A percentile compares a stretch with the other conserved stretches of the same genome.
Conservation (phyloP, 2,113 vertebrate species). For the Thamnaconus septentrionalis region DNA sequence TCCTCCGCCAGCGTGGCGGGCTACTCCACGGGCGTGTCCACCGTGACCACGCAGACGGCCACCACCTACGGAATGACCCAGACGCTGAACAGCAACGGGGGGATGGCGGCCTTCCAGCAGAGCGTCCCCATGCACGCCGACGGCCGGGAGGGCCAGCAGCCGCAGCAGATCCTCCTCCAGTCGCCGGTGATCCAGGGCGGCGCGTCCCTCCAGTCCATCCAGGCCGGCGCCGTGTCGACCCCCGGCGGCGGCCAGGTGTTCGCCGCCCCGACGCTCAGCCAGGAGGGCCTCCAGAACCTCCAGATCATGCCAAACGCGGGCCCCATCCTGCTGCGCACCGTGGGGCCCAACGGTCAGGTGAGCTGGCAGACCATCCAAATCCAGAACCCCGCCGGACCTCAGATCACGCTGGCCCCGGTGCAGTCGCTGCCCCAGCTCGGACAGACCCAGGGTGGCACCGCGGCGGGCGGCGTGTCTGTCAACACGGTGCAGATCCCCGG, state of each 20-base stretch:
- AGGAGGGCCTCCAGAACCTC: conserved; percentile 92
- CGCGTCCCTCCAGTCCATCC: conserved; percentile 84
- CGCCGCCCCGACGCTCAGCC: conserved; percentile 87
- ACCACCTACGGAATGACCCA: conserved; percentile 69
- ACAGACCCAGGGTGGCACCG: conserved; percentile 80
- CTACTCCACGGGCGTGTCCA: conserved; percentile 72
- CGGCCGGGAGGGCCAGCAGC: conserved; percentile 74
- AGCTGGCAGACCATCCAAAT: conserved; percentile 98
- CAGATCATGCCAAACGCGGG: conserved; percentile 91
- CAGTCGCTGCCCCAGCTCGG: conserved; percentile 85
- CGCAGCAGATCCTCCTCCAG: conserved; percentile 79
- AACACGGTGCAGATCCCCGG: conserved; percentile 91
- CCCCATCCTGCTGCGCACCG: conserved; percentile 90
- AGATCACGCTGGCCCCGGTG: conserved; percentile 92
- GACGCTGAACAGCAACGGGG: conserved; percentile 60
- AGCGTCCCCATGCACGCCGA: conserved; percentile 72
- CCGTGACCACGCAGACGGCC: conserved; percentile 82
- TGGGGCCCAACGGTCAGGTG: conserved; percentile 93
- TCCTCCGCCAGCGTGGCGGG: conserved; percentile 46
- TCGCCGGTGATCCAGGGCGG: conserved; percentile 87
- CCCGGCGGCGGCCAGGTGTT: conserved; percentile 86
- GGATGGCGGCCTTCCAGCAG: conserved; percentile 64
- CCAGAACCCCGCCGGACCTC: conserved; percentile 88
- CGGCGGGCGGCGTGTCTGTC: conserved; percentile 60
- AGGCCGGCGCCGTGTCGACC: conserved; percentile 79